Conservation (phyloP, 2,113 vertebrate species). For the Lepisosteus osseus region DNA sequence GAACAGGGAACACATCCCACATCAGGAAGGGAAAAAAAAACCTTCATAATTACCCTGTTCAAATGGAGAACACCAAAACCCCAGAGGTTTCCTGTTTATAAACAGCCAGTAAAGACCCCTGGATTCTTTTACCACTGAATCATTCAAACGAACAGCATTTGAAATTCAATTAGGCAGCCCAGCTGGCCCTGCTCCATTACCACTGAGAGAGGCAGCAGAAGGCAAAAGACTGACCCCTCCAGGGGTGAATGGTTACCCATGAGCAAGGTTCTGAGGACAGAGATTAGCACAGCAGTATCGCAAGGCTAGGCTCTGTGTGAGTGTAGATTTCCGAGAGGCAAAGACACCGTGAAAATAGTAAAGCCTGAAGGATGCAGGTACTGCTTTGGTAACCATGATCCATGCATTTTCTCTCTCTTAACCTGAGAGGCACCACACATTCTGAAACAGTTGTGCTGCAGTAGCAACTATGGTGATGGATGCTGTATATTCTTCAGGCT, state of each 20-base stretch:
- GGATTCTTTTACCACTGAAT: slow-evolving; percentile 20
- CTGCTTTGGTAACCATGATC: background rate
- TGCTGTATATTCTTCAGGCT: too few species aligned
- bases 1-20: background rate
- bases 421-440: background rate
- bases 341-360: too few species aligned
- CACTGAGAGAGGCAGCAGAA: background rate
- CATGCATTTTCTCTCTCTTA: too few species aligned
- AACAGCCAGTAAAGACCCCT: slow-evolving; percentile 1
- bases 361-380: background rate
- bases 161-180: slow-evolving; percentile 22
- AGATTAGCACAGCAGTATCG: too few species aligned
- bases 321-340: background rate
- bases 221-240: background rate
- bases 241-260: background rate
- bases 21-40: too few species aligned
- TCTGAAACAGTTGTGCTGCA: background rate
- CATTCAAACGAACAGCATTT: slow-evolving; percentile 20
- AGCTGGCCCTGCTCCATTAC: slow-evolving; percentile 11
- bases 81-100: slow-evolving; percentile 18
- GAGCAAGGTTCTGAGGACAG: background rate
- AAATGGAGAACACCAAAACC: background rate
- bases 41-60: slow-evolving; percentile 12
- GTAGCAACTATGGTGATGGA: background rate
- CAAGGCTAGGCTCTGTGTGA: background rate